phyloP scores from a whole-genome alignment of 1,140 invertebrate genomes.

The Oedothorax gibbosus region DNA sequence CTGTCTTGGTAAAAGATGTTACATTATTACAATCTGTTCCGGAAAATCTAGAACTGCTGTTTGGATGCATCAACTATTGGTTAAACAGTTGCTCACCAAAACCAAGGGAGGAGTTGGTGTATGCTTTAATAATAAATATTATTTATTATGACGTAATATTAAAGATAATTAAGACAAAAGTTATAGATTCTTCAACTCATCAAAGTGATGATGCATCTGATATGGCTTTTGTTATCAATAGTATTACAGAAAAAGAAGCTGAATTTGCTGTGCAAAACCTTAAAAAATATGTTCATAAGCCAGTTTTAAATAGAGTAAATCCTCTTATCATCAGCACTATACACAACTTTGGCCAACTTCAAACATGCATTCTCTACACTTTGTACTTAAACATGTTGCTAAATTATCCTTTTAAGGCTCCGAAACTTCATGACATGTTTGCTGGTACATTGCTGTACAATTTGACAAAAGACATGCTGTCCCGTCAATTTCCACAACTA shows the following conservation, averaged over 20 bases:
- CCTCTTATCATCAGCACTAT: conserved; percentile 30
- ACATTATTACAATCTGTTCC: conserved; percentile 70
- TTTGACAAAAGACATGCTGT: conserved; percentile 47
- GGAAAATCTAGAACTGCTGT: conserved; percentile 74
- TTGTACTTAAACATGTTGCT: conserved; percentile 42
- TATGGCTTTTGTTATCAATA: background rate
- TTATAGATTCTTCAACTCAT: background rate
- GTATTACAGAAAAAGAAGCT: conserved; percentile 3
- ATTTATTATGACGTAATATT: conserved; percentile 28
- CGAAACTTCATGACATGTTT: conserved; percentile 11
- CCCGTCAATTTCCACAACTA: conserved; percentile 18
- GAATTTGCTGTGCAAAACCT: conserved; percentile 6
- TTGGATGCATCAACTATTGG: conserved; percentile 78
- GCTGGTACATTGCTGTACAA: conserved; percentile 54
- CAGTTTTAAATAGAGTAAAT: conserved; percentile 32
- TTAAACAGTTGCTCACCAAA: conserved; percentile 67
- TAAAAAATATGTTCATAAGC: conserved; percentile 53
- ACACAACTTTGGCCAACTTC: conserved; percentile 52
- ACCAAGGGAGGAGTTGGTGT: conserved; percentile 34
- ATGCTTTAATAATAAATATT: conserved; percentile 42
- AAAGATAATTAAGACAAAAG: background rate
- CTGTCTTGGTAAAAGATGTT: conserved; percentile 57
- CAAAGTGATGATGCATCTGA: background rate
- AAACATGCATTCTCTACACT: conserved; percentile 29
- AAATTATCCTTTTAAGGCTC: conserved; percentile 7